Conservation (phyloP, 2,888 invertebrate genomes). For the Gisinianus flammeolus region DNA sequence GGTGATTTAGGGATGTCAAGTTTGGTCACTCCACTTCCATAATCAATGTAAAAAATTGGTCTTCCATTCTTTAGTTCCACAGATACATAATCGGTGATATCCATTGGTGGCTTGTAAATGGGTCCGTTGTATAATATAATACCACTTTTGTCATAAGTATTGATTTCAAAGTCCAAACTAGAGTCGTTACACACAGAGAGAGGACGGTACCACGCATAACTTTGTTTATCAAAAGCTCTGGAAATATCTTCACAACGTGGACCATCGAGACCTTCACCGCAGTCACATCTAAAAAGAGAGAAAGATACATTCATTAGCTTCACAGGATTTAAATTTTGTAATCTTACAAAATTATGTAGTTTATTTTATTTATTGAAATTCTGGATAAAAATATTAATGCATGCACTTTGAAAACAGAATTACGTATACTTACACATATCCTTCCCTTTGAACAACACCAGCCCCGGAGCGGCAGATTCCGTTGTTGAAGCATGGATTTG, state of each 20-base stretch:
- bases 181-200: slow-evolving; percentile 86
- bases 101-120: slow-evolving; percentile 41
- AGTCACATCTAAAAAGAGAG: slow-evolving; percentile 71
- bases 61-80: slow-evolving; percentile 84
- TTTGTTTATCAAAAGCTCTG: slow-evolving; percentile 86
- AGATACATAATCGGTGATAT: slow-evolving; percentile 80
- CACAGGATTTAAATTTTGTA: no score
- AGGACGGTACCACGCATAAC: slow-evolving; percentile 91
- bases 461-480: slow-evolving; percentile 49
- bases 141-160: slow-evolving; percentile 77
- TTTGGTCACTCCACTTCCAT: slow-evolving; percentile 80
- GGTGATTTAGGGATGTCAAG: slow-evolving; percentile 72
- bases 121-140: slow-evolving; percentile 93
- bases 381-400: background rate
- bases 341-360: no score
- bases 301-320: background rate
- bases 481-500: slow-evolving; percentile 58
- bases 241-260: slow-evolving; percentile 89
- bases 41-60: slow-evolving; percentile 82
- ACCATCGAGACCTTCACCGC: slow-evolving; percentile 78
- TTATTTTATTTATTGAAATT: no score
- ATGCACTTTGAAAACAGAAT: background rate
- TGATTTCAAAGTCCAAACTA: slow-evolving; percentile 79
- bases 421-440: background rate
- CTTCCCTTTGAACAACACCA: background rate